Percentiles rank a stretch among this genome's conserved stretches.
phyloP scores from a whole-genome alignment of 2,797 vertebrate species.

The Sandelia bainsii region DNA sequence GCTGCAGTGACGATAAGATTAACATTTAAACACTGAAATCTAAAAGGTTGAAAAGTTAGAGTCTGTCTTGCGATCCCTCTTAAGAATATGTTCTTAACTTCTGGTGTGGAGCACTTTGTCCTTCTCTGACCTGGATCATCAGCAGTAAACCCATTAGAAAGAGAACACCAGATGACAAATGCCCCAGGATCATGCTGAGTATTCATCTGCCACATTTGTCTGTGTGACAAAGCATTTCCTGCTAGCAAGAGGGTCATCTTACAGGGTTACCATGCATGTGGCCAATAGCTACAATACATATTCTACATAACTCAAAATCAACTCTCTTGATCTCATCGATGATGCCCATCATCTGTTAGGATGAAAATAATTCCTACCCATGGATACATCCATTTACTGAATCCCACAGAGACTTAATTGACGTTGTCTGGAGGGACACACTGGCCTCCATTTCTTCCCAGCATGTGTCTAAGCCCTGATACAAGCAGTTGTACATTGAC shows the following conservation, averaged over 20 bases:
- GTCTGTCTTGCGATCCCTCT: conserved; percentile 34
- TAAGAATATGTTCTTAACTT: conserved; percentile 55
- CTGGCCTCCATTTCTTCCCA: conserved; percentile 56
- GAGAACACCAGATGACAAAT: conserved; percentile 80
- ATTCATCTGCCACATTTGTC: conserved; percentile 76
- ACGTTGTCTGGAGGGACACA: conserved; percentile 58
- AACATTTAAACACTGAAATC: conserved; percentile 36
- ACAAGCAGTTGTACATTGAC: conserved; percentile 61
- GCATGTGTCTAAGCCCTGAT: conserved; percentile 57
- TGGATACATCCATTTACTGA: conserved; percentile 41
- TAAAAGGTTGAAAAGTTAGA: conserved; percentile 31
- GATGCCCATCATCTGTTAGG: conserved; percentile 44
- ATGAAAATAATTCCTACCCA: conserved; percentile 33
- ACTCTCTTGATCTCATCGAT: conserved; percentile 39
- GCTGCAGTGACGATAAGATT: conserved; percentile 33
- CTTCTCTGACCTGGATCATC: conserved; percentile 74
- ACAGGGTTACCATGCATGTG: conserved; percentile 56
- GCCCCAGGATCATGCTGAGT: conserved; percentile 73
- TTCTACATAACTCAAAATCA: conserved; percentile 44
- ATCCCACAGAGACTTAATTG: conserved; percentile 58
- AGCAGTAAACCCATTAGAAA: conserved; percentile 77
- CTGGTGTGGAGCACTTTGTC: conserved; percentile 52
- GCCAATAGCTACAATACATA: conserved; percentile 5
- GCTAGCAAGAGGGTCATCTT: conserved; percentile 63
- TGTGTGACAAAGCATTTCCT: conserved; percentile 76